These are phyloP conservation scores for Heliconius hewitsoni DNA, from an alignment of 1,140 invertebrate genomes.

Conservation along the genomic window DNA sequence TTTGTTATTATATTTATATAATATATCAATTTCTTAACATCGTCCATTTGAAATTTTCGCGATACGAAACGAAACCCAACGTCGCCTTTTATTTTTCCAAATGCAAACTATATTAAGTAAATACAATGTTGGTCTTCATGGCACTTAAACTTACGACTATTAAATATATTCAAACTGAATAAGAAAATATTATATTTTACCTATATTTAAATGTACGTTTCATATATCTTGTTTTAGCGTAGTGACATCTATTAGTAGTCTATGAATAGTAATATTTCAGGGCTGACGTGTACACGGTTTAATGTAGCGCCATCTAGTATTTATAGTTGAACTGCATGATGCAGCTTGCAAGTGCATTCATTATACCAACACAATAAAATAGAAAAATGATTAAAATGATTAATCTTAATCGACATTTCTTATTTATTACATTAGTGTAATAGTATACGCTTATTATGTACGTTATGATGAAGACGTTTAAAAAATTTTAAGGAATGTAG, in stretches of 20 bases:
- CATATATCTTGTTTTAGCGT: constrained; percentile 3
- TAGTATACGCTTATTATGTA: too few relatives aligned
- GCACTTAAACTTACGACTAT: neutral
- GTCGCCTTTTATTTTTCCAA: too few relatives aligned
- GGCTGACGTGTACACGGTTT: constrained; percentile 28
- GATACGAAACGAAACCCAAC: too few relatives aligned
- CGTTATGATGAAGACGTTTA: too few relatives aligned
- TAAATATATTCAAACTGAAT: neutral
- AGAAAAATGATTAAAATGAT: neutral
- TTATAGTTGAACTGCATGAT: constrained; percentile 43
- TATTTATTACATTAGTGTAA: too few relatives aligned
- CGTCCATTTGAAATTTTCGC: too few relatives aligned
- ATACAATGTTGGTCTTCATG: too few relatives aligned
- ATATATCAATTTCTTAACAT: too few relatives aligned
- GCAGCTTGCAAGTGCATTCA: constrained; percentile 50
- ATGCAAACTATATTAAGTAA: too few relatives aligned
- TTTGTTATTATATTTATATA: neutral
- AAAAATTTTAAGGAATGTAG: too few relatives aligned
- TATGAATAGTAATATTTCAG: constrained; percentile 15
- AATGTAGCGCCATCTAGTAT: constrained; percentile 55
- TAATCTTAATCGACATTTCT: neutral
- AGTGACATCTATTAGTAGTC: constrained; percentile 35
- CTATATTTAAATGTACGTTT: neutral
- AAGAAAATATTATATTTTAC: neutral
- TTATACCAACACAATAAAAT: constrained; percentile 21